phyloP scores from a whole-genome alignment of 1,140 invertebrate genomes.

The Drosophila bocki region DNA sequence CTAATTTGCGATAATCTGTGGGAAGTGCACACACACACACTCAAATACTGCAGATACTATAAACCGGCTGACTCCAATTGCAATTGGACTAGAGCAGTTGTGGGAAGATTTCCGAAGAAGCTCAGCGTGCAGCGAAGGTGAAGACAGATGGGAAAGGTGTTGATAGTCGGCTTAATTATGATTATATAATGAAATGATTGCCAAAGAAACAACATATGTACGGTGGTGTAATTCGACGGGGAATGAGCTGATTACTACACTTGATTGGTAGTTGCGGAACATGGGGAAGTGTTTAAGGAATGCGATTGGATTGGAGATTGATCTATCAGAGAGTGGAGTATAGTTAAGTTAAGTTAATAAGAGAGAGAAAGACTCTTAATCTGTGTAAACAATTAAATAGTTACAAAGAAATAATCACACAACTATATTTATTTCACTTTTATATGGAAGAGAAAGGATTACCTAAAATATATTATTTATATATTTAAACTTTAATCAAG shows the following conservation, averaged over 20 bases:
- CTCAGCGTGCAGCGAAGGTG: not conserved
- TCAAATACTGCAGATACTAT: not conserved
- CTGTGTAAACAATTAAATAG: not conserved
- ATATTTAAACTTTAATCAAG: not conserved
- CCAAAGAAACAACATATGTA: conserved; percentile 24
- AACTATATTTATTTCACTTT: not conserved
- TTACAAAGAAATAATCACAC: not conserved
- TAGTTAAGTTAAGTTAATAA: not conserved
- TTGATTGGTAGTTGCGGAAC: conserved; percentile 11
- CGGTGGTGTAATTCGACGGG: conserved; percentile 24
- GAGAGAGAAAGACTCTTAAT: not conserved
- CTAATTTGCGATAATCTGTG: conserved; percentile 83
- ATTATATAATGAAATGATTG: conserved; percentile 44
- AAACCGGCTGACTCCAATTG: conserved; percentile 23
- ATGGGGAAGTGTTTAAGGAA: not conserved
- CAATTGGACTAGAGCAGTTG: conserved; percentile 42
- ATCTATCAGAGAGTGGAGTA: not conserved
- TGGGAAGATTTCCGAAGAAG: conserved; percentile 45
- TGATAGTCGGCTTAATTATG: conserved; percentile 35
- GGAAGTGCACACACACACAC: conserved; percentile 45
- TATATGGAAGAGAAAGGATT: not conserved
- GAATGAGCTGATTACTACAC: conserved; percentile 31
- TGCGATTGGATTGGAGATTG: not conserved
- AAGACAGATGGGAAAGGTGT: conserved; percentile 27
- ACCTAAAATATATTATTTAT: not conserved